Percentiles rank a stretch among this genome's conserved stretches.
phyloP scores from a whole-genome alignment of 92 coral and sea anemone genomes.

The Pocillopora grandis region DNA sequence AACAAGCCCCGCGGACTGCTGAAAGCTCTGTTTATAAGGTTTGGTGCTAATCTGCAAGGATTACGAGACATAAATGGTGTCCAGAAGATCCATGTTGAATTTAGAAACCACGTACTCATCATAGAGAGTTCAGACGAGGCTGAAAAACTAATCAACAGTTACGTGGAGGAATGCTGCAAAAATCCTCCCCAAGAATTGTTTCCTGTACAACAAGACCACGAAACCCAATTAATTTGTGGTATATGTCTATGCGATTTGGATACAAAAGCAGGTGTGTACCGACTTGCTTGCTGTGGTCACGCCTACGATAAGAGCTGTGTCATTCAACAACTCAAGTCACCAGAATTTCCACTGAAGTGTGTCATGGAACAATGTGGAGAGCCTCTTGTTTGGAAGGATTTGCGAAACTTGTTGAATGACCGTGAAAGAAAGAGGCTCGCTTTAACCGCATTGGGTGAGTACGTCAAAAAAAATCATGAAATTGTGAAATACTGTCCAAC shows the following conservation, averaged over 20 bases:
- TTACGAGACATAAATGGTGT: constrained; percentile 52
- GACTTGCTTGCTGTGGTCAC: constrained; percentile 90
- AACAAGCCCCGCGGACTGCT: constrained; percentile 65
- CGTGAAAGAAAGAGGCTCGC: constrained; percentile 43
- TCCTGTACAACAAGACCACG: background rate
- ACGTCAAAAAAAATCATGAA: constrained; percentile 54
- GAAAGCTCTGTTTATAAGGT: constrained; percentile 42
- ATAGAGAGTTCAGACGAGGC: constrained; percentile 60
- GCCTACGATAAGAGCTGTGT: constrained; percentile 73
- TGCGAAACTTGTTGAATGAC: constrained; percentile 53
- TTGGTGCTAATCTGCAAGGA: constrained; percentile 51
- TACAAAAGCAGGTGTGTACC: constrained; percentile 44
- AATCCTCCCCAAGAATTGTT: constrained; percentile 14
- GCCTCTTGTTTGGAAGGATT: constrained; percentile 56
- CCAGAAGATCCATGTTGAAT: constrained; percentile 37
- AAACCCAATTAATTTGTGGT: constrained; percentile 54
- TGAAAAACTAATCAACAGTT: constrained; percentile 22
- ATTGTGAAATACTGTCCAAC: constrained; percentile 78
- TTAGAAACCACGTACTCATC: constrained; percentile 42
- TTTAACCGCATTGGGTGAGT: constrained; percentile 48
- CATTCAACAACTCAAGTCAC: constrained; percentile 58
- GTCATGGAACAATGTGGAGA: constrained; percentile 65
- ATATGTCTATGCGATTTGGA: constrained; percentile 75
- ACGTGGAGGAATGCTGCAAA: constrained; percentile 42
- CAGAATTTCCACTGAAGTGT: constrained; percentile 77